These are phyloP conservation scores for Chloroceryle amazona DNA, from an alignment of 2,797 vertebrate genomes.

Conservation along the genomic window DNA sequence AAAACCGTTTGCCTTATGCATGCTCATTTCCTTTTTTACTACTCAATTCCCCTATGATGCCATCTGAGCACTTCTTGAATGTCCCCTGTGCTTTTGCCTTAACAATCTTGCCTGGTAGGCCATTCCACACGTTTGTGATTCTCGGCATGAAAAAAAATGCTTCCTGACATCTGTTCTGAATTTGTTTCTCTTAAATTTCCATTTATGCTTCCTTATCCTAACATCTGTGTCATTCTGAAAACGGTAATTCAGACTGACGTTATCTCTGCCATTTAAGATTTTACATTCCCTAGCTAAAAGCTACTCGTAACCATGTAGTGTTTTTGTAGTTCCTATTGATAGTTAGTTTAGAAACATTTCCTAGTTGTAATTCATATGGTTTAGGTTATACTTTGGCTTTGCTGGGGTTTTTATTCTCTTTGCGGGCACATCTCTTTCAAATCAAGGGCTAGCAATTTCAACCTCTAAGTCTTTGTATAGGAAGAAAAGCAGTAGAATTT, in stretches of 20 bases:
- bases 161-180: slow-evolving; percentile 88
- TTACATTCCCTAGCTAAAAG: slow-evolving; percentile 84
- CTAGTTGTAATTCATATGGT: slow-evolving; percentile 51
- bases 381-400: background rate
- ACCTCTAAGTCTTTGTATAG: background rate
- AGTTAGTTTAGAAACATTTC: slow-evolving; percentile 42
- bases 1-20: slow-evolving; percentile 78
- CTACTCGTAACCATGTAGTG: slow-evolving; percentile 72
- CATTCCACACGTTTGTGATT: slow-evolving; percentile 85
- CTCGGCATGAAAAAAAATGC: slow-evolving; percentile 82
- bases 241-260: slow-evolving; percentile 84
- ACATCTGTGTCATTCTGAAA: slow-evolving; percentile 87
- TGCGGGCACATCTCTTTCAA: background rate
- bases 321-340: slow-evolving; percentile 64
- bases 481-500: background rate
- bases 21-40: slow-evolving; percentile 83
- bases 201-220: slow-evolving; percentile 87
- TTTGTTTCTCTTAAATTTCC: slow-evolving; percentile 90
- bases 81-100: slow-evolving; percentile 82
- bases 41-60: slow-evolving; percentile 81
- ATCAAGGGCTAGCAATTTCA: background rate
- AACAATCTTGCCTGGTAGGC: slow-evolving; percentile 83
- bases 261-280: slow-evolving; percentile 84
- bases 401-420: background rate
- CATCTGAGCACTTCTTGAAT: slow-evolving; percentile 82